Percentiles rank a stretch among this genome's conserved stretches.
Conservation (phyloP, 1,140 invertebrate species). For the Listronotus bonariensis region DNA sequence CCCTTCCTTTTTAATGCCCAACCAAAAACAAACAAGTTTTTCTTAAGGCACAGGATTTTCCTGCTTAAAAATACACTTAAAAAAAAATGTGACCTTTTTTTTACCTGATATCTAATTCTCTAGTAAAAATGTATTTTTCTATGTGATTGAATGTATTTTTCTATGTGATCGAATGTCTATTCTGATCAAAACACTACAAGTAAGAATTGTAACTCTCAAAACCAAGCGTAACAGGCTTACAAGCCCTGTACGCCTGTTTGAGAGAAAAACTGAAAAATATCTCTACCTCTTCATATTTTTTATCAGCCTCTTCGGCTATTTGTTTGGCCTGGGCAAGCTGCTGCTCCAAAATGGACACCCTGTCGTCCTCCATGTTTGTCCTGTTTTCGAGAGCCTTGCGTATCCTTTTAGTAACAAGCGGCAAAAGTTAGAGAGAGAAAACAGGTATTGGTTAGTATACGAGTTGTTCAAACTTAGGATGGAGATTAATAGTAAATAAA, state of each 20-base stretch:
- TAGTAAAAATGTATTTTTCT: no score
- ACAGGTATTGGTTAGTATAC: background rate
- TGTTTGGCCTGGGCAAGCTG: slow-evolving; percentile 95
- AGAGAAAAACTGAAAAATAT: slow-evolving; percentile 2
- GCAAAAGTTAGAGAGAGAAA: slow-evolving; percentile 14
- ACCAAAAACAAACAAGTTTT: no score
- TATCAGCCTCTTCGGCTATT: slow-evolving; percentile 98
- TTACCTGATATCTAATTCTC: no score
- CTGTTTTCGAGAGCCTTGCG: slow-evolving; percentile 98
- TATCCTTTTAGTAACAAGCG: slow-evolving; percentile 72
- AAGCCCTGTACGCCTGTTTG: background rate
- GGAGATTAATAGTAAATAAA: no score
- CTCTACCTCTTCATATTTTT: slow-evolving; percentile 98
- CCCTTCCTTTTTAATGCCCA: no score
- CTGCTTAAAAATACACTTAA: no score
- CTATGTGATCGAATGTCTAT: no score
- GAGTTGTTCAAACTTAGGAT: no score
- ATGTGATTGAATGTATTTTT: no score
- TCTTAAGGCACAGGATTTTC: no score
- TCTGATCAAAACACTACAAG: no score
- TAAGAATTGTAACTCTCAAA: background rate
- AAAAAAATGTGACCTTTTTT: no score
- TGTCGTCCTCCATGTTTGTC: slow-evolving; percentile 98
- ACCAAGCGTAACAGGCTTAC: background rate
- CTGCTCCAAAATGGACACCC: slow-evolving; percentile 91